A percentile compares a stretch with the other conserved stretches of the same genome.
Conservation (phyloP, 1,140 invertebrate species). For the Arion vulgaris region DNA sequence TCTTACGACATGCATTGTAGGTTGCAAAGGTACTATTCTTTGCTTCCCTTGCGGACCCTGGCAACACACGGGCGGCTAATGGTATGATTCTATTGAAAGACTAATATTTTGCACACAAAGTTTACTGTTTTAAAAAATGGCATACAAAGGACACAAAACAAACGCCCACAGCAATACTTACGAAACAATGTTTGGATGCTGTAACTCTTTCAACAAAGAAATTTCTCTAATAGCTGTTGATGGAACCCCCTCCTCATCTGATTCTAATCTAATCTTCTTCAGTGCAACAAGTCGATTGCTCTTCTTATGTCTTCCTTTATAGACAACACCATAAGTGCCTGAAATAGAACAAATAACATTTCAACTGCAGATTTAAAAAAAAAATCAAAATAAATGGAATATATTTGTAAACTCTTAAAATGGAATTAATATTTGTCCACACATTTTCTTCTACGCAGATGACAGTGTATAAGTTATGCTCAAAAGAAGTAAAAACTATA, state of each 20-base stretch:
- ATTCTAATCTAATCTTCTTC: conserved; percentile 96
- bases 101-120: too few species aligned
- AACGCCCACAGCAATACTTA: conserved; percentile 45
- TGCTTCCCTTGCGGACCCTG: too few species aligned
- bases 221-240: conserved; percentile 96
- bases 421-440: conserved; percentile 11
- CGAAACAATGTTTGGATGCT: conserved; percentile 91
- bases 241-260: conserved; percentile 94
- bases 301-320: conserved; percentile 90
- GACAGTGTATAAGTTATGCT: too few species aligned
- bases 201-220: conserved; percentile 88
- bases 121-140: too few species aligned
- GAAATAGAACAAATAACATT: not conserved
- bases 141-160: too few species aligned
- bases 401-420: not conserved
- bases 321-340: conserved; percentile 97
- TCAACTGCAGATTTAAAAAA: not conserved
- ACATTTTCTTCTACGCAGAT: too few species aligned
- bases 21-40: too few species aligned
- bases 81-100: too few species aligned
- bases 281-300: conserved; percentile 91
- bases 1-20: too few species aligned
- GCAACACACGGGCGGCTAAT: too few species aligned
- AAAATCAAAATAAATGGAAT: not conserved
- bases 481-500: too few species aligned